These are phyloP conservation scores for Brachyrhaphis roseni DNA, from an alignment of 2,797 vertebrate species.

Conservation along the genomic window DNA sequence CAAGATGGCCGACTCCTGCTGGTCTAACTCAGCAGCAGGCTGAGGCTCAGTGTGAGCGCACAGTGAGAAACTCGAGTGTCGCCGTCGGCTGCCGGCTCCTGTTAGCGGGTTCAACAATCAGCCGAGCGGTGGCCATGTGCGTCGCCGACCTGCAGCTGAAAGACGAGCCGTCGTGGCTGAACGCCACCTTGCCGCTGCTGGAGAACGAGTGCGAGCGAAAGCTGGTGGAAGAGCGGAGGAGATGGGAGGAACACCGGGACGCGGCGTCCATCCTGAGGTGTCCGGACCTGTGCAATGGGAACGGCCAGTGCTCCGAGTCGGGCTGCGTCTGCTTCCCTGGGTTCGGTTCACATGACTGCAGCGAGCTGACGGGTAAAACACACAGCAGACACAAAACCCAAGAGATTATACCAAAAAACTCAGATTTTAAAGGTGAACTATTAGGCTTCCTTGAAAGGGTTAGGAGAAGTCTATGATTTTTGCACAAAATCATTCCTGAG, in stretches of 20 bases:
- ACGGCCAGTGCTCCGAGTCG: slow-evolving; percentile 86
- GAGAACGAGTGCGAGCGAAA: slow-evolving; percentile 91
- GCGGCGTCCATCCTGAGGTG: slow-evolving; percentile 80
- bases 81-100: slow-evolving; percentile 79
- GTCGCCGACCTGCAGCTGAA: slow-evolving; percentile 88
- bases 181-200: slow-evolving; percentile 82
- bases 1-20: slow-evolving; percentile 84
- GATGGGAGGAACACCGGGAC: slow-evolving; percentile 64
- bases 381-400: slow-evolving; percentile 1
- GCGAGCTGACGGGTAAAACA: slow-evolving; percentile 80
- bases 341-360: slow-evolving; percentile 88
- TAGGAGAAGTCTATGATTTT: too few relatives aligned
- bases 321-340: slow-evolving; percentile 86
- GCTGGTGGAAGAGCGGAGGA: slow-evolving; percentile 78
- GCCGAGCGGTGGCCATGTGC: slow-evolving; percentile 80
- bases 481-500: too few relatives aligned
- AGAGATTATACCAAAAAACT: not conserved
- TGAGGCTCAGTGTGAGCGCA: slow-evolving; percentile 73
- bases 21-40: slow-evolving; percentile 78
- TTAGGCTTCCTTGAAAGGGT: too few relatives aligned
- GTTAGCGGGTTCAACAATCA: slow-evolving; percentile 65
- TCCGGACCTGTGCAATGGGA: slow-evolving; percentile 83
- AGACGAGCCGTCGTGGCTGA: slow-evolving; percentile 84
- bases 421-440: too few relatives aligned
- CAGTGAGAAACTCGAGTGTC: slow-evolving; percentile 84